These are phyloP conservation scores for Morus bassanus DNA, from an alignment of 2,797 vertebrate species.

Conservation along the genomic window DNA sequence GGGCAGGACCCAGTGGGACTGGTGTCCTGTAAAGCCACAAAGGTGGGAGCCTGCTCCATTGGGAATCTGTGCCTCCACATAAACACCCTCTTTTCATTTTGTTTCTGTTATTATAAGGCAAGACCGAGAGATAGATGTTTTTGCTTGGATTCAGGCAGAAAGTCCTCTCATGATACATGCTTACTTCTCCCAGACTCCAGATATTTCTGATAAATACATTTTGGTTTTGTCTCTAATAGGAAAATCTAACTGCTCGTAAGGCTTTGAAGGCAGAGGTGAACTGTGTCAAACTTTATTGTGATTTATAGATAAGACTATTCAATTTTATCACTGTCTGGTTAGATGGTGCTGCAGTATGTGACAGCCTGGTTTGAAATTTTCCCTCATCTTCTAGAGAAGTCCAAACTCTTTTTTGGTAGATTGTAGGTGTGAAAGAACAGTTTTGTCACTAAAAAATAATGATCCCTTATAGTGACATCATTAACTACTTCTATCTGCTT, in stretches of 20 bases:
- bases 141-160: background rate
- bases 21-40: rapidly evolving
- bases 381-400: background rate
- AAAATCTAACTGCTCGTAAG: background rate
- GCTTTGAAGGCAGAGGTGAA: conserved; percentile 19
- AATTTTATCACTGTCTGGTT: conserved; percentile 48
- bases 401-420: background rate
- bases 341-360: background rate
- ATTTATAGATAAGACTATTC: conserved; percentile 9
- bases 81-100: background rate
- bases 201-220: conserved; percentile 8
- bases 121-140: background rate
- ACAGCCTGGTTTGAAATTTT: background rate
- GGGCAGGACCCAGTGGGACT: background rate
- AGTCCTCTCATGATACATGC: background rate
- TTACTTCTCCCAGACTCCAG: background rate
- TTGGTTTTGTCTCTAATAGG: background rate
- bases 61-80: background rate
- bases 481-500: background rate
- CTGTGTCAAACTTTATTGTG: conserved; percentile 14
- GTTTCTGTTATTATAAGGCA: background rate
- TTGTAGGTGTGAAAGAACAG: background rate
- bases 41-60: background rate
- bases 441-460: background rate
- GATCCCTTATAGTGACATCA: background rate